These are phyloP conservation scores for Oscheius sp. DNA, from an alignment of 2,888 invertebrate genomes.

Conservation along the genomic window DNA sequence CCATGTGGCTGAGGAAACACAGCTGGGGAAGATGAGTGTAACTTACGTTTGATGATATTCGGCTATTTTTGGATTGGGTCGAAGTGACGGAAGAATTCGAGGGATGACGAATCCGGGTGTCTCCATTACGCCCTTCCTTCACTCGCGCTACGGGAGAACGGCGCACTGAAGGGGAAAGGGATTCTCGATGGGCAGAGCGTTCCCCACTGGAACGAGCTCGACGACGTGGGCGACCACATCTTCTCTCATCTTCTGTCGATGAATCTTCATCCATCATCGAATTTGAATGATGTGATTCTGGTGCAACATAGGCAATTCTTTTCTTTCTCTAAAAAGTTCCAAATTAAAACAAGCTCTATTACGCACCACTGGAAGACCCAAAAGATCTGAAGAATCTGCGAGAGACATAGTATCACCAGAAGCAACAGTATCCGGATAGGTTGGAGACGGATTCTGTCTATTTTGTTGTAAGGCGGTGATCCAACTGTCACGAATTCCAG, in stretches of 20 bases:
- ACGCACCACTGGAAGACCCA: slow-evolving; percentile 45
- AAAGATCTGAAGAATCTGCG: slow-evolving; percentile 64
- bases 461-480: slow-evolving; percentile 58
- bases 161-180: slow-evolving; percentile 63
- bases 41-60: slow-evolving; percentile 12
- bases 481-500: slow-evolving; percentile 70
- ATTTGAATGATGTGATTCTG: slow-evolving; percentile 69
- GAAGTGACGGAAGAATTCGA: slow-evolving; percentile 21
- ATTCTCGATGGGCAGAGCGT: slow-evolving; percentile 33
- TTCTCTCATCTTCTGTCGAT: slow-evolving; percentile 47
- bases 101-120: slow-evolving; percentile 10
- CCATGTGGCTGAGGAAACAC: slow-evolving; percentile 17
- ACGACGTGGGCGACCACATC: slow-evolving; percentile 21
- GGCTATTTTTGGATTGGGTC: slow-evolving; percentile 15
- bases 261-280: slow-evolving; percentile 68
- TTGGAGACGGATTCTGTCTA: slow-evolving; percentile 66
- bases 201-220: slow-evolving; percentile 12
- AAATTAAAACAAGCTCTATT: background rate
- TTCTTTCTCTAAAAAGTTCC: slow-evolving; percentile 59
- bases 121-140: slow-evolving; percentile 56
- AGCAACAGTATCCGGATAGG: slow-evolving; percentile 60
- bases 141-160: slow-evolving; percentile 65
- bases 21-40: background rate
- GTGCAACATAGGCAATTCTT: slow-evolving; percentile 70
- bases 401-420: slow-evolving; percentile 60